phyloP scores from a whole-genome alignment of 2,797 vertebrate species.

The Eidolon dupreanum region DNA sequence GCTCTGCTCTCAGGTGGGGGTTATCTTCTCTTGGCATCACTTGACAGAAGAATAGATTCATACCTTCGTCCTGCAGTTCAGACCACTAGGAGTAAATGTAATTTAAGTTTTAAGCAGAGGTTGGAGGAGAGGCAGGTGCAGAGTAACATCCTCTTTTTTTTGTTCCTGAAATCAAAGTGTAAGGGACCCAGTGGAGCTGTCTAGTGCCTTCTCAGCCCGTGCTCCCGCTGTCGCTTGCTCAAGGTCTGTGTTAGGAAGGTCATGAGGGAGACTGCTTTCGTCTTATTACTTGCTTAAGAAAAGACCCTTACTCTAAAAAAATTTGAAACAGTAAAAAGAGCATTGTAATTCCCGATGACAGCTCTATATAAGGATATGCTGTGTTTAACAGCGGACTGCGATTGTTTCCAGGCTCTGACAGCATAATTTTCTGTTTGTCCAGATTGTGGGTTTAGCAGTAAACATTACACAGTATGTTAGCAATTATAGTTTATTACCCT shows the following conservation, averaged over 20 bases:
- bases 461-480: slow-evolving; percentile 67
- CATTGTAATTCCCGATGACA: background rate
- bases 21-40: background rate
- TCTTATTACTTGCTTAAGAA: background rate
- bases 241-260: slow-evolving; percentile 73
- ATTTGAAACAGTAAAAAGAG: background rate
- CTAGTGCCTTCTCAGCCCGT: slow-evolving; percentile 2
- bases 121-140: slow-evolving; percentile 36
- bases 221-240: slow-evolving; percentile 10
- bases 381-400: background rate
- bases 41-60: background rate
- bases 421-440: slow-evolving; percentile 68
- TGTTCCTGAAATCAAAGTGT: slow-evolving; percentile 63
- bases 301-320: slow-evolving; percentile 36
- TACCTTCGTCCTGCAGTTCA: background rate
- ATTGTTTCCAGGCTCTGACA: slow-evolving; percentile 36
- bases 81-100: background rate
- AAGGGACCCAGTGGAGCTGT: slow-evolving; percentile 28
- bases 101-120: slow-evolving; percentile 65
- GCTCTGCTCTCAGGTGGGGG: background rate
- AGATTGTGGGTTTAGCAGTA: slow-evolving; percentile 63
- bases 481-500: slow-evolving; percentile 64
- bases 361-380: background rate
- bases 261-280: background rate
- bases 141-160: background rate